Conservation (phyloP, 2,888 invertebrate genomes). For the Eristalinus sepulchralis region DNA sequence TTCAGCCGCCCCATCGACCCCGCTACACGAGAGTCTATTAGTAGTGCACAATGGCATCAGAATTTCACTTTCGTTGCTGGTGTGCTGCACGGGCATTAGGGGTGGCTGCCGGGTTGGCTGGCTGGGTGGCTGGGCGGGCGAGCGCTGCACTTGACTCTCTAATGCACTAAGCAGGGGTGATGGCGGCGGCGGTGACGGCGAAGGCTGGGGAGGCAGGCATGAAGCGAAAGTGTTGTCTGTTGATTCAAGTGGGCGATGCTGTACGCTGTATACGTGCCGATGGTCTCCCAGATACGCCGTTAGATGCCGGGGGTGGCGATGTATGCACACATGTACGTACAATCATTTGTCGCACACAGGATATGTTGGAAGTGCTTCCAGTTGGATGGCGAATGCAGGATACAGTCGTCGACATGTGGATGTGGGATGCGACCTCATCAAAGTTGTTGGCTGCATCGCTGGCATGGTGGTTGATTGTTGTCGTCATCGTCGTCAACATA, state of each 20-base stretch:
- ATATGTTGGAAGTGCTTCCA: conserved; percentile 65
- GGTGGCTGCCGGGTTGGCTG: conserved; percentile 23
- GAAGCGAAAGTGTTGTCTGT: conserved; percentile 69
- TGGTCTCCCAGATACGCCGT: conserved; percentile 47
- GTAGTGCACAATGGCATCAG: conserved; percentile 69
- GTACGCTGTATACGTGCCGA: conserved; percentile 46
- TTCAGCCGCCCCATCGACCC: neutral
- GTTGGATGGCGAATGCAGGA: conserved; percentile 59
- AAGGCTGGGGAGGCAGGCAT: conserved; percentile 47
- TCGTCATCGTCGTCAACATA: conserved; percentile 47
- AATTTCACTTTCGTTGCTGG: conserved; percentile 68
- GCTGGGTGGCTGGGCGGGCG: neutral
- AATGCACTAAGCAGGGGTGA: conserved; percentile 63
- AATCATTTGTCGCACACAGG: conserved; percentile 33
- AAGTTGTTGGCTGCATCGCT: conserved; percentile 43
- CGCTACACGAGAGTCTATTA: conserved; percentile 49
- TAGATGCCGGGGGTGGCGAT: conserved; percentile 27
- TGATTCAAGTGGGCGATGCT: conserved; percentile 57
- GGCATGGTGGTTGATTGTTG: conserved; percentile 46
- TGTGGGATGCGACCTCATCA: conserved; percentile 55
- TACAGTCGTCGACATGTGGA: conserved; percentile 61
- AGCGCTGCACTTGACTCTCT: conserved; percentile 68
- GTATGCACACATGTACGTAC: conserved; percentile 12
- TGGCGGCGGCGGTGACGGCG: conserved; percentile 15
- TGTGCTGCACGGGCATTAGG: conserved; percentile 50